Conservation (phyloP, 1,140 invertebrate species). For the Zophobas morio region DNA sequence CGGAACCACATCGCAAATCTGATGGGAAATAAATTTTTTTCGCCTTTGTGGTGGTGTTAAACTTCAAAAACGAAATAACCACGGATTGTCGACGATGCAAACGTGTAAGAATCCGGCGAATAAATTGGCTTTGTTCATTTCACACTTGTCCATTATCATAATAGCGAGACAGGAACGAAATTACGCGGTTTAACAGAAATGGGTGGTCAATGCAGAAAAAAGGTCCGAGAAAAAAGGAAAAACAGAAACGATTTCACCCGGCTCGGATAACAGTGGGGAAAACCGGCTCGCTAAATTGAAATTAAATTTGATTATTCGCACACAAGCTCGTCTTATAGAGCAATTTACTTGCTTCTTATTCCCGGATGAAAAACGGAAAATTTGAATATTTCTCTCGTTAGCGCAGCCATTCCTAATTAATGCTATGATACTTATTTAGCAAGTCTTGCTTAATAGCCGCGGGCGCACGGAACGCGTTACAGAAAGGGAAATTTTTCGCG, state of each 20-base stretch:
- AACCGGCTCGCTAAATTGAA: slow-evolving; percentile 11
- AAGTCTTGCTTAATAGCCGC: not conserved
- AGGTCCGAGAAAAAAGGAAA: not conserved
- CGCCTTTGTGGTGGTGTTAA: slow-evolving; percentile 25
- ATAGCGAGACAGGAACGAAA: slow-evolving; percentile 37
- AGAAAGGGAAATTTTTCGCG: not conserved
- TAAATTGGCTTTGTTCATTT: slow-evolving; percentile 41
- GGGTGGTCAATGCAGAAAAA: slow-evolving; percentile 15
- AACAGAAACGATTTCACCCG: slow-evolving; percentile 5
- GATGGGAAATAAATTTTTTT: slow-evolving; percentile 37
- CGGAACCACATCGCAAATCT: not conserved
- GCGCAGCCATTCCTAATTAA: slow-evolving; percentile 8
- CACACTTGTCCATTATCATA: slow-evolving; percentile 41
- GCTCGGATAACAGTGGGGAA: not conserved
- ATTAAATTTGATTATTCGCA: slow-evolving; percentile 27
- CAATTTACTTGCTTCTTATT: slow-evolving; percentile 20
- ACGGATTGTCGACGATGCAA: slow-evolving; percentile 30
- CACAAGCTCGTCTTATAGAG: slow-evolving; percentile 19
- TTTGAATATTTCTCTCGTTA: slow-evolving; percentile 34
- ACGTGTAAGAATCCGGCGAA: slow-evolving; percentile 34
- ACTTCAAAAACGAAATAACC: slow-evolving; percentile 36
- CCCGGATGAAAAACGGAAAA: not conserved
- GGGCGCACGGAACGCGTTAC: not conserved
- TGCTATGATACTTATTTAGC: slow-evolving; percentile 13
- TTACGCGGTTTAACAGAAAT: slow-evolving; percentile 30